A percentile compares a stretch with the other conserved stretches of the same genome.
phyloP scores from a whole-genome alignment of 2,113 vertebrate species.

The Rhinoptilus africanus region DNA sequence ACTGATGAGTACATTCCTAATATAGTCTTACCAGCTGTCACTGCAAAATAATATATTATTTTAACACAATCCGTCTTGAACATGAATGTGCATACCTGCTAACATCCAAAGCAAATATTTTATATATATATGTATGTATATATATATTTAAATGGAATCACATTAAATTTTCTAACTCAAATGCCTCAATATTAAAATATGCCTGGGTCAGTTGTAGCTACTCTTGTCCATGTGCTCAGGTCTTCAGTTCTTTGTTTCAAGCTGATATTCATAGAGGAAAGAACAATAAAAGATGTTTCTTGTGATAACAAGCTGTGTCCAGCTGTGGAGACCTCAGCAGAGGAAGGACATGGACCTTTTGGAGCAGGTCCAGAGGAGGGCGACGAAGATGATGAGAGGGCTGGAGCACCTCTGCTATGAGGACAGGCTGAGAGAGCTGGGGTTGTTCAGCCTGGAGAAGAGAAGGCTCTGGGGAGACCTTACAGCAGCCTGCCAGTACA shows the following conservation, averaged over 20 bases:
- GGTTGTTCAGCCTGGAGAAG: neutral
- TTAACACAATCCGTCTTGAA: neutral
- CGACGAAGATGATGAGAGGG: neutral
- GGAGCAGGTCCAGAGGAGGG: neutral
- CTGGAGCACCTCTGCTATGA: neutral
- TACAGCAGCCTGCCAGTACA: neutral
- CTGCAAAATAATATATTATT: neutral
- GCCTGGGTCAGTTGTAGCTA: neutral
- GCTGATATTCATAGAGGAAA: neutral
- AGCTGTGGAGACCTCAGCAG: neutral
- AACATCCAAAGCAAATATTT: neutral
- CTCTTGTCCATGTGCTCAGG: neutral
- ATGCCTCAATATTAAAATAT: rapidly evolving
- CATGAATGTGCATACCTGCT: neutral
- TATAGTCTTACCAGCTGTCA: neutral
- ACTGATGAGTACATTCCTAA: neutral
- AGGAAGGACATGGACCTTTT: neutral
- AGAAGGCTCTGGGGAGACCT: neutral
- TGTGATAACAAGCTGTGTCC: neutral
- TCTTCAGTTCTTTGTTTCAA: neutral
- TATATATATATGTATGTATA: neutral
- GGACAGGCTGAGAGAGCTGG: neutral
- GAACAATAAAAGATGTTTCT: neutral
- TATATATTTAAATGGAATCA: neutral
- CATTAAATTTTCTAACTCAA: neutral